Conservation (phyloP, 2,113 vertebrate genomes). For the Reinhardtius hippoglossoides region DNA sequence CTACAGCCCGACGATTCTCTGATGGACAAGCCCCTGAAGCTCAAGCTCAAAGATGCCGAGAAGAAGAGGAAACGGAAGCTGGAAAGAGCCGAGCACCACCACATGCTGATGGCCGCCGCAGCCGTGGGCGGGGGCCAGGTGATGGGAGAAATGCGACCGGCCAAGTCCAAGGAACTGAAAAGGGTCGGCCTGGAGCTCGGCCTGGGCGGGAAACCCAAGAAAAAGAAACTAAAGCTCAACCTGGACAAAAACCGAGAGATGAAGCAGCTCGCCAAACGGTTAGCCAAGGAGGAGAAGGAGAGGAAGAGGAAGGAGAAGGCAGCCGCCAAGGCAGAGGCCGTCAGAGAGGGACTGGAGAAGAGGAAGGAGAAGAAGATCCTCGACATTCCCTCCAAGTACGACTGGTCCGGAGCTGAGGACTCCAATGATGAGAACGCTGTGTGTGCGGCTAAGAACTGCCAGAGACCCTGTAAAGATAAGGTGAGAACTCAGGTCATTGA, state of each 20-base stretch:
- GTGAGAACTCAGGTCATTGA: constrained; percentile 76
- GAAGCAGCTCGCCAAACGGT: constrained; percentile 94
- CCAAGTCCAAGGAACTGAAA: constrained; percentile 93
- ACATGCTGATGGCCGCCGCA: constrained; percentile 81
- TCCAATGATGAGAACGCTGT: constrained; percentile 98
- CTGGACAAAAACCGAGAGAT: constrained; percentile 94
- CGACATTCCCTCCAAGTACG: constrained; percentile 98
- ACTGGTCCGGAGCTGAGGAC: constrained; percentile 98
- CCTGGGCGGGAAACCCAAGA: constrained; percentile 90
- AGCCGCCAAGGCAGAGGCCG: constrained; percentile 88
- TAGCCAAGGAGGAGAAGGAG: constrained; percentile 96
- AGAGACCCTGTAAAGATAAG: constrained; percentile 98
- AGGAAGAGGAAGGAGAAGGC: constrained; percentile 95
- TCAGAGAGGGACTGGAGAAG: constrained; percentile 90
- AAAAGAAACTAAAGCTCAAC: constrained; percentile 96
- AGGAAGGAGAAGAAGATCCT: constrained; percentile 95
- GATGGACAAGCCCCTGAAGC: constrained; percentile 92
- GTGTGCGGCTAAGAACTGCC: constrained; percentile 95
- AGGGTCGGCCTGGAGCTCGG: constrained; percentile 88
- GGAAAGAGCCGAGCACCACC: constrained; percentile 91
- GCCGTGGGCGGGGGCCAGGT: constrained; percentile 65
- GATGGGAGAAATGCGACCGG: constrained; percentile 71
- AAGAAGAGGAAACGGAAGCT: constrained; percentile 94
- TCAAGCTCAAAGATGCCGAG: constrained; percentile 93
- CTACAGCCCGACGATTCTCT: constrained; percentile 88